Evolutionary conservation across 1,140 invertebrate genomes (phyloP), one percentile per base, ranked within the genome.

Genomic region (Drosophila ogumai): DNA sequence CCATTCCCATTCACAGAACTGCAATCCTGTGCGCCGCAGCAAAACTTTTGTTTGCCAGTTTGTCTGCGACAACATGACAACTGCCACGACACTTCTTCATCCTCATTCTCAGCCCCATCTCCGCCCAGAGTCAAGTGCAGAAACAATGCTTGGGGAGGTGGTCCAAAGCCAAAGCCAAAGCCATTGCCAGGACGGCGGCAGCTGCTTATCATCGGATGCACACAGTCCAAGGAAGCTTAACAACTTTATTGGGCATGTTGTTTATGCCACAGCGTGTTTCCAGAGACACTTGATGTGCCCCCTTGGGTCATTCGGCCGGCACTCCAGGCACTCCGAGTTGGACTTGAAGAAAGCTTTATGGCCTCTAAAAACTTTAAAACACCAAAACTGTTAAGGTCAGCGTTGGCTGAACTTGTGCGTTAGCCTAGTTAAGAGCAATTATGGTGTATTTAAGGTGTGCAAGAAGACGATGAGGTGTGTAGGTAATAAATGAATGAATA

Each of bases 181-280:
- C 7, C 32, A 73, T 17, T 15, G 43, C 68, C 59, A 49, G 46
- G 59, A 31, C n/a, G 31, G 41, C 12, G 19, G n/a, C 65, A 69
- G 38, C 67, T 56, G 65, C 68, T 58, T 69, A 72, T 69, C 66
- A 69, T n/a, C 47, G 47, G 63, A 44, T 52, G 66, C 38, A 28
- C 66, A 68, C 31, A 38, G 60, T 12, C 36, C 57, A 25, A 49
- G 41, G 59, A 43, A 50, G 38, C 36, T 32, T 17, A 68, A 68
- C 65, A 66, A 52, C 65, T 68, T 68, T 68, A 68, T 68, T 68
- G 66, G 66, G 47, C 63, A 38, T 69, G 66, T 69, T 67, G 66
- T 69, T 69, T 69, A 31, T 69, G 66, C 61, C 66, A 36, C 46
- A 69, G 66, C 63, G 38, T 66, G 47, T 52, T 55, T 22, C 63